phyloP scores from a whole-genome alignment of 1,140 invertebrate species.

The Octopus sinensis region DNA sequence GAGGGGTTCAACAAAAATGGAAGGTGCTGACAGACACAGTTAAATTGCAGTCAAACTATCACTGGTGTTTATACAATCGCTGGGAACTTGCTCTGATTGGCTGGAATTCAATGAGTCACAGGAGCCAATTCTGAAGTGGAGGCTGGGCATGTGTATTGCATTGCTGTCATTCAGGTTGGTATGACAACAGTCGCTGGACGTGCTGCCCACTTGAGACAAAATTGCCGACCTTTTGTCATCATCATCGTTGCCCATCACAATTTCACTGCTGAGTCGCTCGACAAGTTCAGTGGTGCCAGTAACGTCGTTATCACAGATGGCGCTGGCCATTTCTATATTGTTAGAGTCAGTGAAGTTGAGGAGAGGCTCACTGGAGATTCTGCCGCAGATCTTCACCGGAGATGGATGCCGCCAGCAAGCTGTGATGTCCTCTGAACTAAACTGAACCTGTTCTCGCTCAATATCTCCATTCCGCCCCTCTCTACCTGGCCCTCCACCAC shows the following conservation, averaged over 20 bases:
- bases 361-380: neutral
- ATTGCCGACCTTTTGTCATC: neutral
- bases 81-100: neutral
- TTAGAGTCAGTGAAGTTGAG: neutral
- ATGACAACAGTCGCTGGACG: neutral
- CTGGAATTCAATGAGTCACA: slow-evolving; percentile 11
- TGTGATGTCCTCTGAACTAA: slow-evolving; percentile 6
- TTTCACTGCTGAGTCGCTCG: neutral
- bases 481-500: neutral
- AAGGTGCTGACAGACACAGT: neutral
- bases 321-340: neutral
- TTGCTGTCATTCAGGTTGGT: neutral
- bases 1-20: no score
- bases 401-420: slow-evolving; percentile 3
- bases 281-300: neutral
- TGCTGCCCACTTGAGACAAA: neutral
- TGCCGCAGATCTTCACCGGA: neutral
- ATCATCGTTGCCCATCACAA: neutral
- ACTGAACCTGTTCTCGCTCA: neutral
- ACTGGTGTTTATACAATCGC: neutral
- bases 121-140: slow-evolving; percentile 12
- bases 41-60: neutral
- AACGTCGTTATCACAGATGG: slow-evolving; percentile 15
- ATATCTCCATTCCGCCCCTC: neutral
- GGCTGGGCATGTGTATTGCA: neutral